Percentiles rank a stretch among this genome's conserved stretches.
These are phyloP conservation scores for Amphimedon queenslandica DNA, from an alignment of 37 sponge, comb jelly and placozoan genomes.

Conservation along the genomic window DNA sequence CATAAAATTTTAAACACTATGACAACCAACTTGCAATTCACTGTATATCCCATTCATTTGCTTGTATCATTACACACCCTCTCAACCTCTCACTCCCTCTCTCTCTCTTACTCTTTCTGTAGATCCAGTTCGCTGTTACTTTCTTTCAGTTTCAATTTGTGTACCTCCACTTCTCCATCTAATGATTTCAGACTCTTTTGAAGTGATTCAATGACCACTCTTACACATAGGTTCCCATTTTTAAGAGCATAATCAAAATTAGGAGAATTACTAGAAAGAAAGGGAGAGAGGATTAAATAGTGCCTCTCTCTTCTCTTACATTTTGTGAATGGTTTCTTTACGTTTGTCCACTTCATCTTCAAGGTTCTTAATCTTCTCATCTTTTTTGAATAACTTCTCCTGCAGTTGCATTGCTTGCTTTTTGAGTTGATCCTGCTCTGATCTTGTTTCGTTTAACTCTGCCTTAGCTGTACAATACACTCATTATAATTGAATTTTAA, in stretches of 20 bases:
- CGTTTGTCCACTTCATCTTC: conserved; percentile 8
- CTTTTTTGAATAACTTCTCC: conserved; percentile 5
- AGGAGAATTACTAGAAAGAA: conserved; percentile 12
- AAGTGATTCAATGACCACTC: conserved; percentile 27
- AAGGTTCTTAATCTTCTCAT: conserved; percentile 15
- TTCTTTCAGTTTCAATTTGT: conserved; percentile 25
- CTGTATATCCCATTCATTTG: neutral
- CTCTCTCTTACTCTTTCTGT: conserved; percentile 22
- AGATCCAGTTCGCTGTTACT: neutral
- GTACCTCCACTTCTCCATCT: conserved; percentile 33
- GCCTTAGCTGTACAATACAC: neutral
- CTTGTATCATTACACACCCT: neutral
- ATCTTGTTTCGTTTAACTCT: neutral
- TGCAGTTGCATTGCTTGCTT: conserved; percentile 18
- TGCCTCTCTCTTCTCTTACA: conserved; percentile 4
- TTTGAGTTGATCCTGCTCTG: conserved; percentile 3
- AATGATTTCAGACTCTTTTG: conserved; percentile 20
- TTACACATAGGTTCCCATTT: conserved; percentile 27
- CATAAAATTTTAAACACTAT: too few relatives aligned
- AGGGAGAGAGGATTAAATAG: neutral
- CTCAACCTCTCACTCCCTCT: conserved; percentile 5
- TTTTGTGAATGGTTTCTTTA: conserved; percentile 26
- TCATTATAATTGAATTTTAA: too few relatives aligned
- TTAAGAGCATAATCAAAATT: neutral
- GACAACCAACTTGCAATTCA: too few relatives aligned